A percentile compares a stretch with the other conserved stretches of the same genome.
These are phyloP conservation scores for Aythya fuligula DNA, from an alignment of 2,797 vertebrate species.

Conservation along the genomic window DNA sequence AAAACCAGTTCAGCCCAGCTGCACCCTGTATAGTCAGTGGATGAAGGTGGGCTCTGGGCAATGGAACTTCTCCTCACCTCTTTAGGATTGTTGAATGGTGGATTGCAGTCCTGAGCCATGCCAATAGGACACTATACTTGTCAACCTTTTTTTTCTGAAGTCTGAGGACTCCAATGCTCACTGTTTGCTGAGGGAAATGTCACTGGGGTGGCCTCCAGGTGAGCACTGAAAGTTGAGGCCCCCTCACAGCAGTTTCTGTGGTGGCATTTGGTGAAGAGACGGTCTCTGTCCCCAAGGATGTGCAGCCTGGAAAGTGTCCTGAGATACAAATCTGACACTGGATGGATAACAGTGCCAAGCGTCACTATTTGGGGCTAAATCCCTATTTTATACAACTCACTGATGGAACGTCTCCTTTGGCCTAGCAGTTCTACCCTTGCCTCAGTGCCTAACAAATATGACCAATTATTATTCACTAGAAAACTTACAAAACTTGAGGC, in stretches of 20 bases:
- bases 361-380: background rate
- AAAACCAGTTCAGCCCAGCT: background rate
- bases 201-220: background rate
- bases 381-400: background rate
- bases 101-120: background rate
- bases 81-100: background rate
- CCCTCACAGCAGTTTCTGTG: background rate
- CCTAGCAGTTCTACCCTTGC: background rate
- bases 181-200: background rate
- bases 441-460: background rate
- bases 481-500: background rate
- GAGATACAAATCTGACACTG: background rate
- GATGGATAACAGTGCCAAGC: rapidly evolving
- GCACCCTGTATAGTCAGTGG: background rate
- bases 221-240: background rate
- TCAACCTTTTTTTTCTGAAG: background rate
- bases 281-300: background rate
- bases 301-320: background rate
- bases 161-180: background rate
- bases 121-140: background rate
- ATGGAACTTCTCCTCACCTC: background rate
- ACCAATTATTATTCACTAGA: background rate
- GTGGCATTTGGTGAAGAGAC: background rate
- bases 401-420: background rate
- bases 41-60: background rate